Percentiles rank a stretch among this genome's conserved stretches.
phyloP scores from a whole-genome alignment of 1,140 invertebrate genomes.

The Trichonephila clavata region DNA sequence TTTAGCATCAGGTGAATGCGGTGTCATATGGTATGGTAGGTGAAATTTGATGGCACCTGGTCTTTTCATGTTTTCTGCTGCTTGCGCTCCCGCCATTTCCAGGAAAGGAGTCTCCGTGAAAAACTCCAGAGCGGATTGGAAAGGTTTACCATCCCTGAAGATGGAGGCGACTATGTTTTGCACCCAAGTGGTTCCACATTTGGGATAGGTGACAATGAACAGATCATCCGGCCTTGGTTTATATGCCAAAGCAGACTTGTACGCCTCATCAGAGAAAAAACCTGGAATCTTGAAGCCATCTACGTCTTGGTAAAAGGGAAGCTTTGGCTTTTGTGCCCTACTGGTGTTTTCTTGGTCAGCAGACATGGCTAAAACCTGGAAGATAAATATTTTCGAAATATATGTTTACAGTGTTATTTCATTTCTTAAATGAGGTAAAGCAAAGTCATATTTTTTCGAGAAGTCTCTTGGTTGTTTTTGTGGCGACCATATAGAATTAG shows the following conservation, averaged over 20 bases:
- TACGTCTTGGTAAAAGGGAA: conserved; percentile 72
- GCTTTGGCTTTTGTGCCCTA: conserved; percentile 50
- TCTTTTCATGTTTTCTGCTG: conserved; percentile 63
- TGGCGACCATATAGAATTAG: too few species aligned
- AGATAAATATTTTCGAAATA: too few species aligned
- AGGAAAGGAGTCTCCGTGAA: conserved; percentile 72
- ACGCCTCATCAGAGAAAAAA: conserved; percentile 42
- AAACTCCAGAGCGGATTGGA: conserved; percentile 62
- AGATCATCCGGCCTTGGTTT: conserved; percentile 69
- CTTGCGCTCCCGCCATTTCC: conserved; percentile 72
- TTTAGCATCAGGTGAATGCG: conserved; percentile 72
- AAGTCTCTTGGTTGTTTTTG: too few species aligned
- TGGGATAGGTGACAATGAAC: conserved; percentile 77
- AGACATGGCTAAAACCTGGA: not conserved
- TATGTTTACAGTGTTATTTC: too few species aligned
- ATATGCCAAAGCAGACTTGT: conserved; percentile 37
- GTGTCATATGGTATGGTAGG: conserved; percentile 70
- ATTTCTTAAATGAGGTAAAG: too few species aligned
- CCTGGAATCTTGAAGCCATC: conserved; percentile 52
- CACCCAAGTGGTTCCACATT: conserved; percentile 78
- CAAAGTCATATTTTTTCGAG: too few species aligned
- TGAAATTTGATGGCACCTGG: conserved; percentile 77
- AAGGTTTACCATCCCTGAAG: conserved; percentile 63
- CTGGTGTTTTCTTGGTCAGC: not conserved
- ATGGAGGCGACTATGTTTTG: conserved; percentile 75